Percentiles rank a stretch among this genome's conserved stretches.
phyloP scores from a whole-genome alignment of 1,140 invertebrate species.

The Leptonema lineaticorne region DNA sequence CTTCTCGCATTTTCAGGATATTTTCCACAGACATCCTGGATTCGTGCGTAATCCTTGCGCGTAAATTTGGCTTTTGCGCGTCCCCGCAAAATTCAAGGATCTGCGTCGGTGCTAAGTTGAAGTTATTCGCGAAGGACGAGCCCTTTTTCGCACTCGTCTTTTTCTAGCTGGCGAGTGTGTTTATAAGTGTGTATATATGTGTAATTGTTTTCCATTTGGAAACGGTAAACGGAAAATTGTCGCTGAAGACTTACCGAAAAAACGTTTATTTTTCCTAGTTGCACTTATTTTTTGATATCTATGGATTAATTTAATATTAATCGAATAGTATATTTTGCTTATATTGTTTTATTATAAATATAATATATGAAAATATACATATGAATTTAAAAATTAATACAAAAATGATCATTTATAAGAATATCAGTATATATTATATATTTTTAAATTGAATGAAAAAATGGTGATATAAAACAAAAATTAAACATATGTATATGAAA shows the following conservation, averaged over 20 bases:
- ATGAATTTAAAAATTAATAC: no score
- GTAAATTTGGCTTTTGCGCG: conserved; percentile 20
- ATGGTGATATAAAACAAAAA: no score
- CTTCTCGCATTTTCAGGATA: neutral
- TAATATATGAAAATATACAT: no score
- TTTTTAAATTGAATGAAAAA: no score
- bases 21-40: neutral
- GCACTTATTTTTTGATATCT: conserved; percentile 28
- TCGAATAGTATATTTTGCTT: conserved; percentile 25
- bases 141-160: neutral
- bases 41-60: conserved; percentile 25
- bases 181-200: no score
- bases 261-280: no score
- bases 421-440: no score
- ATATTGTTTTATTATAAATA: no score
- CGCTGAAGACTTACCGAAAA: no score
- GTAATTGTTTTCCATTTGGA: conserved; percentile 40
- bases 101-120: conserved; percentile 22
- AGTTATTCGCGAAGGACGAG: conserved; percentile 12
- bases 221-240: no score
- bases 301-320: conserved; percentile 40
- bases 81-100: conserved; percentile 17
- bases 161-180: neutral
- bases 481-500: no score
- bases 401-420: no score